Evolutionary conservation across 2,113 vertebrate species (phyloP).

Genomic region (Psilopogon haemacephalus): DNA sequence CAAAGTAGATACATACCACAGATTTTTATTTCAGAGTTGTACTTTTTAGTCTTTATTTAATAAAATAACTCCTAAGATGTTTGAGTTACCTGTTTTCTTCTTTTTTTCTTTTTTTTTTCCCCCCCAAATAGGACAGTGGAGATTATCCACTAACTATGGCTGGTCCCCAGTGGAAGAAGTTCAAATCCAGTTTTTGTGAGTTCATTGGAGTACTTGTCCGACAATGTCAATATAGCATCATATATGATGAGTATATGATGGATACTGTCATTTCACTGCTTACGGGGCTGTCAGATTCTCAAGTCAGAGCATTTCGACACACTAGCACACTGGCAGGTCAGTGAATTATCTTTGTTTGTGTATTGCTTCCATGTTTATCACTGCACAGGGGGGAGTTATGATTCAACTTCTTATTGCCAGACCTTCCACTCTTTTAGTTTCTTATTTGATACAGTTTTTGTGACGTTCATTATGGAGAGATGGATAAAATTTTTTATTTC

Average conservation of each 20-base stretch:
- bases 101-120: too few species aligned
- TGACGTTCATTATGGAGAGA: neutral
- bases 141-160: slow-evolving; percentile 98
- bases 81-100: neutral
- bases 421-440: rapidly evolving
- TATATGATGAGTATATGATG: slow-evolving; percentile 99
- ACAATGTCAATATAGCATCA: slow-evolving; percentile 99
- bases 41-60: neutral
- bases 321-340: slow-evolving; percentile 98
- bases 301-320: slow-evolving; percentile 98
- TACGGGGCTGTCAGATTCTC: slow-evolving; percentile 96
- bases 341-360: slow-evolving; percentile 9
- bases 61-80: neutral
- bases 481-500: neutral
- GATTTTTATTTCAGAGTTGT: neutral
- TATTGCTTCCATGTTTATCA: neutral
- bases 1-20: neutral
- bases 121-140: slow-evolving; percentile 88
- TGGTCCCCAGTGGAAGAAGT: slow-evolving; percentile 99
- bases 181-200: slow-evolving; percentile 98
- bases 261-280: slow-evolving; percentile 98
- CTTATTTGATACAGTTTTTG: neutral
- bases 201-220: slow-evolving; percentile 96
- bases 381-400: neutral
- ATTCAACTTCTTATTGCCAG: neutral